Evolutionary conservation across 2,888 invertebrate genomes (phyloP), one percentile per base, ranked within the genome.

Genomic region (Cyclophora albipunctata): DNA sequence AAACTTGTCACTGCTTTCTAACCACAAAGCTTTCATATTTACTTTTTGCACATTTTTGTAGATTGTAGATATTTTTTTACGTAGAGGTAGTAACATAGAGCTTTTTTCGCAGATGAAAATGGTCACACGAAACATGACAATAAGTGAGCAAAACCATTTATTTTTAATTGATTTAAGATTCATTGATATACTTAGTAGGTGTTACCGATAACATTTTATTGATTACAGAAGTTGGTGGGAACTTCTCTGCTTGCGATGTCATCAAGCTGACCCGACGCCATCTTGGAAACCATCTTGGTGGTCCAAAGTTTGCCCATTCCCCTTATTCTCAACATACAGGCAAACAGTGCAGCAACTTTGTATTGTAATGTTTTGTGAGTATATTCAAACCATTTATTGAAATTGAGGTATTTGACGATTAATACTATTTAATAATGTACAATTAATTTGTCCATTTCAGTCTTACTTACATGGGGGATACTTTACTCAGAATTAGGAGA

Each of bases 201-300:
- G 37, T 37, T 37, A 5, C 37, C 5, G 4, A 4, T 37, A 37
- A 5, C 5, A 37, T 37, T 37, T 37, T 37, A 37, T 37, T 48
- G 34, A 34, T 49, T 51, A 34, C 7, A 61, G 61, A 5, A 85
- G 81, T 50, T 93, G 93, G 93, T 91, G 92, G 90, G 91, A 92
- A 66, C 78, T 86, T 42, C 85, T 93, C 59, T 94, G 92, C 67
- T 75, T 92, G 49, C 90, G 92, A 75, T 94, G 93, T 75, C 90
- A 92, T 56, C 82, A 90, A 67, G 85, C 89, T 71, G 93, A 93
- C 42, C 7, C 67, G 0, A 73, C 79, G 3, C 77, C 91, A 1
- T 91, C 93, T 0, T 93, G 93, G 93, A 90, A 93, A 66, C 94
- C 94, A 1, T 70, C 82, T 0, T 90, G 91, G 71, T 94, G 93